These are phyloP conservation scores for Ricordea florida DNA, from an alignment of 92 coral and sea anemone genomes.

Conservation along the genomic window DNA sequence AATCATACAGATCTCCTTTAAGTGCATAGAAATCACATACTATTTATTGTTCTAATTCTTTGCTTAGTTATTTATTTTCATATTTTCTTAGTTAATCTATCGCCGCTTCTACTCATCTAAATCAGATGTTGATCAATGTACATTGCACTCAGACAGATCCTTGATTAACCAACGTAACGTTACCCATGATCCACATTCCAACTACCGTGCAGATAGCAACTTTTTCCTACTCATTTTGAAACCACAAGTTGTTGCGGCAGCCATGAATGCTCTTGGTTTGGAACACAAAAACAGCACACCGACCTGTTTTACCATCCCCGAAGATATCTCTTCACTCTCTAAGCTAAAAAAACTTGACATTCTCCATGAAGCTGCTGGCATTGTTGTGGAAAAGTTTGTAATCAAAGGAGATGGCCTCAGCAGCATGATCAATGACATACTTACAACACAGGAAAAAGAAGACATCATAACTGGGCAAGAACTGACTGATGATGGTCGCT, in stretches of 20 bases:
- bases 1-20: no score
- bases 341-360: conserved; percentile 12
- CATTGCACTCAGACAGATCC: conserved; percentile 63
- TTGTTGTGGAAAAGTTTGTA: conserved; percentile 57
- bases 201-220: conserved; percentile 69
- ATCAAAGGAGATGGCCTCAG: conserved; percentile 15
- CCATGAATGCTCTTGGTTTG: conserved; percentile 59
- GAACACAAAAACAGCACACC: conserved; percentile 40
- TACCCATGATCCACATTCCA: conserved; percentile 63
- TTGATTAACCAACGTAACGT: conserved; percentile 69
- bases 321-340: conserved; percentile 2
- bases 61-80: no score
- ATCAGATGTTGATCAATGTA: conserved; percentile 60
- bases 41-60: no score
- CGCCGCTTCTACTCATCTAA: background rate
- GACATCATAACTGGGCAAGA: conserved; percentile 14
- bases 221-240: conserved; percentile 56
- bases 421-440: conserved; percentile 17
- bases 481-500: conserved; percentile 56
- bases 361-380: conserved; percentile 47
- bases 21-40: no score
- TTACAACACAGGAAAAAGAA: conserved; percentile 40
- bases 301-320: conserved; percentile 22
- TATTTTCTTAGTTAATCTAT: conserved; percentile 18
- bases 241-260: conserved; percentile 47